Base-by-base conservation (phyloP, 2,888 invertebrate genomes). In the Tyria jacobaeae region DNA sequence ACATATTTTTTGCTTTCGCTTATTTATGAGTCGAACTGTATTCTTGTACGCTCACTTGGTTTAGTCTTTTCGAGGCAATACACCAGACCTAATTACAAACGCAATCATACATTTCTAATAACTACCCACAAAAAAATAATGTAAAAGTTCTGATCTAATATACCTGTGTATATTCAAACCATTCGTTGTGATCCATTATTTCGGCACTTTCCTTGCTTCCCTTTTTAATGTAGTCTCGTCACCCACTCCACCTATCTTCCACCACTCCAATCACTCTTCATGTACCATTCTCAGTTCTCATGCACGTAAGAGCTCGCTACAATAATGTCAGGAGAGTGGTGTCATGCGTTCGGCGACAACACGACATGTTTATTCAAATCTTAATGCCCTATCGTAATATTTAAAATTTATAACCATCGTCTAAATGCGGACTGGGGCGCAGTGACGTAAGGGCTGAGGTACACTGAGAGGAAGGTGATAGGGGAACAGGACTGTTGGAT, bases 301-400 rank as follows among this genome's bases (percentile, higher is more conserved):
- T 49, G 12, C 27, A 2, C 34, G 17, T 14, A 21, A 1, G 39
- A 63, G 44, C 52, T 51, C 51, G 69, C 66, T 67, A 82, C 83
- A 81, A 79, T 84, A 82, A 79, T 80, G 79, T 81, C 82, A 78
- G 84, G 79, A 79, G 77, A 79, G 79, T 68, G 66, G 66, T 80
- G 83, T 86, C 88, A 86, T 68, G 73, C 74, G 81, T 75, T 79
- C 82, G 62, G 75, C 72, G 68, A 76, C 77, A 73, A 83, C 73
- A 68, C 81, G 87, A 89, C 90, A 88, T 91, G 91, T 90, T 91
- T 91, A 91, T 92, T 90, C 87, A 90, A 88, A 90, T 89, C 86
- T 87, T 86, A 89, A 88, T 88, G 83, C 83, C 78, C 75, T 76
- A 78, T 84, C 88, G 83, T 89, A 88, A 90, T 91, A 89, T 89